These are phyloP conservation scores for Hydropotes inermis DNA, from an alignment of 2,113 vertebrate species.

Conservation along the genomic window DNA sequence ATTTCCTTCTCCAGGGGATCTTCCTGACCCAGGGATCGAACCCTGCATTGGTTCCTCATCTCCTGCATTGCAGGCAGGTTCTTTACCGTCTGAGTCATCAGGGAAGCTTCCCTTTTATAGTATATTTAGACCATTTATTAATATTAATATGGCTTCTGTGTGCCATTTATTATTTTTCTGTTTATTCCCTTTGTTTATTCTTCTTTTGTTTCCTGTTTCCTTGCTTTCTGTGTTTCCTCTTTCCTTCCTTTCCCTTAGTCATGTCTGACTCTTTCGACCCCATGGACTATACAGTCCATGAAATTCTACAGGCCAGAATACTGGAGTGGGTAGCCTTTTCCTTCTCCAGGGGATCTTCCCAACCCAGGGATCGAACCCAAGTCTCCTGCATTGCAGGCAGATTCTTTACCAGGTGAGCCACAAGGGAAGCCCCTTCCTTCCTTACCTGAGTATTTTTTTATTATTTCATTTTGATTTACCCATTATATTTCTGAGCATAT, in stretches of 20 bases:
- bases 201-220: background rate
- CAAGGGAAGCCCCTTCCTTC: background rate
- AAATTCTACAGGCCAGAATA: background rate
- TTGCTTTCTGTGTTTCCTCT: background rate
- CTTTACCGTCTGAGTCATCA: background rate
- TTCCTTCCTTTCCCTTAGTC: background rate
- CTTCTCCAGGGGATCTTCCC: background rate
- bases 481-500: background rate
- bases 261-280: background rate
- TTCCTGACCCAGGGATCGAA: background rate
- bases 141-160: background rate
- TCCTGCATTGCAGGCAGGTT: background rate
- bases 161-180: background rate
- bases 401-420: background rate
- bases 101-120: background rate
- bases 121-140: background rate
- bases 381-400: background rate
- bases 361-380: background rate
- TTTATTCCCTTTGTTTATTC: background rate
- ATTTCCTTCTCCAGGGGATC: background rate
- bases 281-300: background rate
- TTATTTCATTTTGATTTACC: background rate
- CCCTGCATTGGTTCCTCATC: background rate
- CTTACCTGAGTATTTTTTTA: background rate
- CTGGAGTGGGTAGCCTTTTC: background rate